Evolutionary conservation across 2,888 invertebrate genomes (phyloP).

Genomic region (Pharmacophagus antenor): DNA sequence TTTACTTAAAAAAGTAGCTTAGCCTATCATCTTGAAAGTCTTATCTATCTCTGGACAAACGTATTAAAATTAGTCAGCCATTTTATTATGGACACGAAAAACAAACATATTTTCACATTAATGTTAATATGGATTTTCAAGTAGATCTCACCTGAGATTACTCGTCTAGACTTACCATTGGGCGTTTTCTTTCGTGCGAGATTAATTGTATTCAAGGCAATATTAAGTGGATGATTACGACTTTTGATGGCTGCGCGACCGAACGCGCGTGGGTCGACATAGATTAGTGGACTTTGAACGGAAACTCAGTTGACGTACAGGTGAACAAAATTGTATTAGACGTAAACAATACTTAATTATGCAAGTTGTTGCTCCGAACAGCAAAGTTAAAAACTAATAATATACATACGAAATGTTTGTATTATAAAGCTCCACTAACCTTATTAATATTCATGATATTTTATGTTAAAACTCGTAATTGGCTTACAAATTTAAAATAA

Average conservation of each 20-base stretch:
- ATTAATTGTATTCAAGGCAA: slow-evolving; percentile 59
- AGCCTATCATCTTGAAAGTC: too few relatives aligned
- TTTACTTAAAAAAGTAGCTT: too few relatives aligned
- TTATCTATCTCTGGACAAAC: too few relatives aligned
- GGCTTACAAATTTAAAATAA: too few relatives aligned
- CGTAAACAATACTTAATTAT: slow-evolving; percentile 15
- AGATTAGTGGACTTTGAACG: slow-evolving; percentile 29
- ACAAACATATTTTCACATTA: background rate
- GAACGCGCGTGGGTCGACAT: slow-evolving; percentile 33
- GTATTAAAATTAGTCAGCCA: background rate
- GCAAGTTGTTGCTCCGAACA: background rate
- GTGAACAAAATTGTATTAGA: slow-evolving; percentile 18
- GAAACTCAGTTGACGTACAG: slow-evolving; percentile 14
- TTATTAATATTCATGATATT: too few relatives aligned
- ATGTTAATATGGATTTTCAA: slow-evolving; percentile 43
- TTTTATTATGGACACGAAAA: background rate
- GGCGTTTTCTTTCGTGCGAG: slow-evolving; percentile 67
- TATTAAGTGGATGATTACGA: slow-evolving; percentile 63
- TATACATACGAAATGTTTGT: too few relatives aligned
- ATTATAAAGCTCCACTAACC: too few relatives aligned
- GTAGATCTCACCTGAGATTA: slow-evolving; percentile 72
- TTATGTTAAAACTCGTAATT: too few relatives aligned
- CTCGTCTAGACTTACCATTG: slow-evolving; percentile 63
- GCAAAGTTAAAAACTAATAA: too few relatives aligned
- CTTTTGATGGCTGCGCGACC: slow-evolving; percentile 53